Evolutionary conservation across 1,140 invertebrate species (phyloP).

Genomic region (Bombus haemorrhoidalis): DNA sequence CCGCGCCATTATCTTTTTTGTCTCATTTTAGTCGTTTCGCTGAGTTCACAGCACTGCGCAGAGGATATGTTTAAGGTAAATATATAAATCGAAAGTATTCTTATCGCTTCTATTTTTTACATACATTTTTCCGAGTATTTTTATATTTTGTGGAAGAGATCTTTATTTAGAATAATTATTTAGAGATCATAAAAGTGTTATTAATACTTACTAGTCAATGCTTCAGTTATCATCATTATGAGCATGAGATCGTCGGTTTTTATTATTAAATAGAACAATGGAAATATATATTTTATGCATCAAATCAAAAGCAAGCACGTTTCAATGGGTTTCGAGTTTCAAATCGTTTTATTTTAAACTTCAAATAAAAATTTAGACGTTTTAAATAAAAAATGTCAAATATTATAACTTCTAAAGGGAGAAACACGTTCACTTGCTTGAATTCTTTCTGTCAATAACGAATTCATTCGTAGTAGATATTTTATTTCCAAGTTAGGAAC

Average conservation of each 20-base stretch:
- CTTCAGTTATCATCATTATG: background rate
- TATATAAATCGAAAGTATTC: background rate
- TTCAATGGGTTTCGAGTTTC: background rate
- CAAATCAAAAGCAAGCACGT: background rate
- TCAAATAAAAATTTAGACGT: background rate
- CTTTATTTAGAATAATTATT: background rate
- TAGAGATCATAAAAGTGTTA: background rate
- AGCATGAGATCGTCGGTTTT: background rate
- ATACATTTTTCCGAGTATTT: background rate
- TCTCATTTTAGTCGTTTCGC: constrained; percentile 35
- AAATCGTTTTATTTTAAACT: background rate
- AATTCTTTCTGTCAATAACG: constrained; percentile 36
- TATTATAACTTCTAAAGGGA: background rate
- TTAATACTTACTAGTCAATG: constrained; percentile 4
- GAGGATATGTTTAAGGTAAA: background rate
- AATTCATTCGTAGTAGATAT: constrained; percentile 69
- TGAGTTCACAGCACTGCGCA: constrained; percentile 22
- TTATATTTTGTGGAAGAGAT: background rate
- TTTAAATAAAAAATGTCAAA: background rate
- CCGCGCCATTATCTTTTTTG: constrained; percentile 52
- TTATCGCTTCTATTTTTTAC: background rate
- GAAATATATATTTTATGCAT: background rate
- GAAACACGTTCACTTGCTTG: background rate
- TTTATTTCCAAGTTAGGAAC: constrained; percentile 78
- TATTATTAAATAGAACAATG: background rate